Evolutionary conservation across 2,888 invertebrate species (phyloP), one percentile per base, ranked within the genome.

Genomic region (Ophioninae sp.): DNA sequence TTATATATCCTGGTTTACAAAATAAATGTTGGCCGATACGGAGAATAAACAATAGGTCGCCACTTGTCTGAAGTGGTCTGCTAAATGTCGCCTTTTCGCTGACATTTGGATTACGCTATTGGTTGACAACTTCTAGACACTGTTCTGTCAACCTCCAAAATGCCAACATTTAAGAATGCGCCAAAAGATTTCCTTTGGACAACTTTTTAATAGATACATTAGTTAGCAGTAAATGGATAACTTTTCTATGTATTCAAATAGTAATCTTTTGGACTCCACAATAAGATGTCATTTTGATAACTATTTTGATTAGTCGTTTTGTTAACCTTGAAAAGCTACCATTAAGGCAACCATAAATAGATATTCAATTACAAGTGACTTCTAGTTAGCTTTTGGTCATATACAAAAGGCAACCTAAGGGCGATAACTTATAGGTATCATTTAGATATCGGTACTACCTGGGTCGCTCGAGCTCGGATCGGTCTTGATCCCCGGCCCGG

Each of bases 221-320:
- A n/a, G n/a, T n/a, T n/a, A 64, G 37, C 64, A 64, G 37, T 65
- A 65, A 65, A 39, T 65, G 39, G 39, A 65, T 20, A 65, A 65
- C 65, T 65, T 65, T 65, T 37, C 37, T 39, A 65, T 65, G 39
- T 39, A n/a, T 65, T 65, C n/a, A 65, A 65, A 65, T 65, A 65
- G 65, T 65, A 39, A 65, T 65, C 65, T 65, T 65, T 65, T 39
- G 65, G n/a, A 65, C 65, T 65, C 20, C 39, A 65, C 41, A 39
- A 65, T 17, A 65, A 41, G 65, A 65, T 39, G n/a, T 17, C 65
- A 65, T 65, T 65, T 65, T 39, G 65, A n/a, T 39, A 65, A 65
- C 65, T 65, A 65, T 39, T 65, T 65, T 65, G 17, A 65, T 65
- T 39, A 65, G 65, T 39, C 37, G 39, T 65, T 65, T 65, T 39